These are phyloP conservation scores for Hirundo rustica DNA, from an alignment of 2,797 vertebrate species.

Conservation along the genomic window DNA sequence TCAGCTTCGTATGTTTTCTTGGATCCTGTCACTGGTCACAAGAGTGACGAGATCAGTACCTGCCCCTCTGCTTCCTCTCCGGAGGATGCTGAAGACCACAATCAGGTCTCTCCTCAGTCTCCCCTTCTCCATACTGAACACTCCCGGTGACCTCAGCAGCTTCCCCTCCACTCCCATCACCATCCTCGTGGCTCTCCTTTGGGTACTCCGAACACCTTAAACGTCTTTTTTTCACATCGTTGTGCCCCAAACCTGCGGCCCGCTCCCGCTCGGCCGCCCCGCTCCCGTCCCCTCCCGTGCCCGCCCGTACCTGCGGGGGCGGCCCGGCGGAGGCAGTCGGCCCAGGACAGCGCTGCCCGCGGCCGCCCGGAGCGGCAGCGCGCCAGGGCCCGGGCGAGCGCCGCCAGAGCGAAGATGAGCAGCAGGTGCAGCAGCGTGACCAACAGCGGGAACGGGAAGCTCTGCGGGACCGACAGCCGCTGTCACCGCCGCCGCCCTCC, in stretches of 20 bases:
- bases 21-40: neutral
- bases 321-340: conserved; percentile 83
- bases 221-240: accelerated
- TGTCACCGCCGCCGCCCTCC: neutral
- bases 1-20: neutral
- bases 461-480: conserved; percentile 71
- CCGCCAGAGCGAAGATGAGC: conserved; percentile 86
- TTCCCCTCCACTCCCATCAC: neutral
- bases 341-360: conserved; percentile 83
- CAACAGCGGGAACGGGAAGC: conserved; percentile 90
- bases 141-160: neutral
- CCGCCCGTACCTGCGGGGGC: conserved; percentile 84
- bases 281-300: neutral
- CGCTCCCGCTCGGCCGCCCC: neutral
- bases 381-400: conserved; percentile 76
- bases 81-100: neutral
- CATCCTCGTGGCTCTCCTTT: neutral
- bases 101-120: neutral
- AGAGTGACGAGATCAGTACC: neutral
- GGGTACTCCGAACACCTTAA: neutral
- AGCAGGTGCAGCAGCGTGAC: conserved; percentile 90
- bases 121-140: neutral
- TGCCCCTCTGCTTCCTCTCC: neutral
- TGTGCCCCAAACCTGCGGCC: accelerated
- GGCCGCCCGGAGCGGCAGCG: conserved; percentile 81